Evolutionary conservation across 2,888 invertebrate genomes (phyloP).

Genomic region (Lysandra coridon): DNA sequence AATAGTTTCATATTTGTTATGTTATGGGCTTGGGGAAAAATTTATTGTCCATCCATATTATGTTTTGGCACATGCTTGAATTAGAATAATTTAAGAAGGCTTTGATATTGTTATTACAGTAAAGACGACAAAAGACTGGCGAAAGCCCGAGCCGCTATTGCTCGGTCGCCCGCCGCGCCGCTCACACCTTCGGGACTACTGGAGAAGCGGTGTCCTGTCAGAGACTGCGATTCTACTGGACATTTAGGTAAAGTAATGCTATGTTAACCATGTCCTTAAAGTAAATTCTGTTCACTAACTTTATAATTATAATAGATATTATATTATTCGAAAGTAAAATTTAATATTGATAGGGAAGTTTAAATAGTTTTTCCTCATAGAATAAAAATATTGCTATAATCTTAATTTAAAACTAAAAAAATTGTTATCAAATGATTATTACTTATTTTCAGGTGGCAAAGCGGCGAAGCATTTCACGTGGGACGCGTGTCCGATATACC

Average conservation of each 20-base stretch:
- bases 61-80: too few species aligned
- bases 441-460: slow-evolving; percentile 80
- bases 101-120: slow-evolving; percentile 43
- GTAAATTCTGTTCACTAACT: too few species aligned
- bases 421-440: too few species aligned
- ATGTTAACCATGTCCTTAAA: neutral
- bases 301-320: too few species aligned
- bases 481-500: slow-evolving; percentile 95
- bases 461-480: slow-evolving; percentile 91
- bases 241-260: slow-evolving; percentile 81
- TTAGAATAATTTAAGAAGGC: too few species aligned
- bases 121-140: slow-evolving; percentile 60
- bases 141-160: slow-evolving; percentile 48
- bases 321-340: too few species aligned
- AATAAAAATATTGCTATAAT: too few species aligned
- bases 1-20: too few species aligned
- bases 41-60: neutral
- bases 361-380: too few species aligned
- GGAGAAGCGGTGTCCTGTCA: slow-evolving; percentile 90
- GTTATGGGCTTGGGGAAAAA: too few species aligned
- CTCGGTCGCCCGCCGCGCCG: slow-evolving; percentile 53
- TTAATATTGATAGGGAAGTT: too few species aligned
- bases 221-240: slow-evolving; percentile 93
- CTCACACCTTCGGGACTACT: slow-evolving; percentile 57
- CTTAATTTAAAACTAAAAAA: too few species aligned